Evolutionary conservation across 2,888 invertebrate species (phyloP), one percentile per base, ranked within the genome.

Genomic region (Steinernema hermaphroditum): DNA sequence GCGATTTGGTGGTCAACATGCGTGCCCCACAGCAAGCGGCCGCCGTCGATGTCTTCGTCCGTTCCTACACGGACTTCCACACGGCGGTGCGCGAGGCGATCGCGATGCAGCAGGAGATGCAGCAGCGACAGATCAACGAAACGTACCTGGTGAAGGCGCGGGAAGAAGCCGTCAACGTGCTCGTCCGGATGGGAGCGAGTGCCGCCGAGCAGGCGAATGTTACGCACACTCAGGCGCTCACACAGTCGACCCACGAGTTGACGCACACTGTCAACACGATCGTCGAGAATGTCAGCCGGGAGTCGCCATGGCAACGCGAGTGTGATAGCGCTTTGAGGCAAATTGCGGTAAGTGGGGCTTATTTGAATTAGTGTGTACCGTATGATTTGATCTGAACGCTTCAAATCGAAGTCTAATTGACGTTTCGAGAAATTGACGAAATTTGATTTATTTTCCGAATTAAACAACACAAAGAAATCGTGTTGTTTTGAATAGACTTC

Each of bases 321-420:
- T 97, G 97, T 88, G 94, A 94, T 87, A 95, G 93, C 80, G 96
- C 96, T 0, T 92, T 96, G 71, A 90, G 96, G 77, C 93, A 93
- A 87, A 94, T 97, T 74, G 92, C 93, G 88, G 88, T 87, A 75
- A 71, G 71, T 46, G 16, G 54, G 0, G 32, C 9, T 1, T 57
- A 24, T 6, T 46, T 72, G 24, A 68, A 19, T n/a, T n/a, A n/a
- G n/a, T n/a, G n/a, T n/a, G n/a, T n/a, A 57, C 27, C 14, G 24
- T 14, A 72, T 73, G 24, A 34, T 14, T 29, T n/a, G 22, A 24
- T 22, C 4, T n/a, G n/a, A n/a, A n/a, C n/a, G n/a, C n/a, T n/a
- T n/a, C n/a, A n/a, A n/a, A n/a, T n/a, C n/a, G n/a, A n/a, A n/a
- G n/a, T n/a, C n/a, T n/a, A n/a, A n/a, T n/a, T n/a, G n/a, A n/a